Evolutionary conservation across 2,113 vertebrate genomes (phyloP), one percentile per base, ranked within the genome.

Genomic region (Chroicocephalus ridibundus): DNA sequence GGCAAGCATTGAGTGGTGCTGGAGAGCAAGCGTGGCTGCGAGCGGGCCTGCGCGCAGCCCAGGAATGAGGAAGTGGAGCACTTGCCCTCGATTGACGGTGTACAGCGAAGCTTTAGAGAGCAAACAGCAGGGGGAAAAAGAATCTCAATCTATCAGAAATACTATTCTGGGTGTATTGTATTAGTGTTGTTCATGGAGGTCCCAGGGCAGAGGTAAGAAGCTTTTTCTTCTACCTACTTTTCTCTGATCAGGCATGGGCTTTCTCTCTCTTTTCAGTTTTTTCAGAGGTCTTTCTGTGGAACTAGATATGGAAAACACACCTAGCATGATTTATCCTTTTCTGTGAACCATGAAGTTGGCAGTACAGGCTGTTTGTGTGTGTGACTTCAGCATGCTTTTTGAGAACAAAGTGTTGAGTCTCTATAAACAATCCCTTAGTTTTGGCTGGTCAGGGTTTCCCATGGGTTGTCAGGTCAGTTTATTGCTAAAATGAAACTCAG

Each of bases 141-240:
- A 26, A 1, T 1, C 46, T 54, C n/a, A 44, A 3, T 44, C 62
- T 49, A 1, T 60, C 1, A 0, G 55, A 80, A 51, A 46, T 27
- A 40, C 27, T 55, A 1, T 54, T 69, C 55, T 58, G 52, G n/a
- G 7, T 13, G 46, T 34, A 44, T 36, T 40, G 10, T 40, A 6
- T 57, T 69, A 46, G 24, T 64, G 31, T 6, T 89, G 66, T 92
- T 93, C 91, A 97, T 96, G 96, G 94, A 92, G 54, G 29, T 90
- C 32, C 38, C 32, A 2, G 4, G 44, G 57, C 15, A 7, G 44
- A 79, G 96, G 96, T 97, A 96, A 95, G 94, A 36, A 44, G 27
- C 5, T 38, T 65, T 78, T 71, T 68, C 27, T 80, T 65, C 34
- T 82, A 6, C 15, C 16, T 74, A 2, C 19, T 75, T 40, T 57